A percentile compares a stretch with the other conserved stretches of the same genome.
phyloP scores from a whole-genome alignment of 2,888 invertebrate genomes.

The Hydrotaea diabolus region DNA sequence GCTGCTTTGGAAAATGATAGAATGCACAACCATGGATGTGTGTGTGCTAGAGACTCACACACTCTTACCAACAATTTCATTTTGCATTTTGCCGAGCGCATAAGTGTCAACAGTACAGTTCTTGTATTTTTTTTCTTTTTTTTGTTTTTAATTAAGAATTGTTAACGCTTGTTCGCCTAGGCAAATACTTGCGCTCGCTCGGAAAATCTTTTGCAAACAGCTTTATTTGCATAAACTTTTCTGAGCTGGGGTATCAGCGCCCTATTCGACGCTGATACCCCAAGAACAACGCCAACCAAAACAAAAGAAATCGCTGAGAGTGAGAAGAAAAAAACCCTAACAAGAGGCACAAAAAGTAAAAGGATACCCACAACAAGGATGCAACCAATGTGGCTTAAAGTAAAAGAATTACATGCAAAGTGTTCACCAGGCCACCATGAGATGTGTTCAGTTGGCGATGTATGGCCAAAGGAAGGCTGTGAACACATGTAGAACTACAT shows the following conservation, averaged over 20 bases:
- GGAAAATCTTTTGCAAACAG: constrained; percentile 58
- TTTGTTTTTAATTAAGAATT: constrained; percentile 70
- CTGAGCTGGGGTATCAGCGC: constrained; percentile 10
- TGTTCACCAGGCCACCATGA: constrained; percentile 43
- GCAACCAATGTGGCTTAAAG: constrained; percentile 51
- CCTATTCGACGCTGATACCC: background rate
- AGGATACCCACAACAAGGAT: constrained; percentile 19
- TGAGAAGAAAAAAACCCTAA: background rate
- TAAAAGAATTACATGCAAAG: constrained; percentile 53
- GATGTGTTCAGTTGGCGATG: constrained; percentile 55
- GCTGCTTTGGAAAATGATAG: background rate
- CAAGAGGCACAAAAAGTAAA: constrained; percentile 7
- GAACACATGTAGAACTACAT: constrained; percentile 66
- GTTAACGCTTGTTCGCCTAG: constrained; percentile 59
- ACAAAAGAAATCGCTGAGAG: background rate
- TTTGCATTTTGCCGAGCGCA: constrained; percentile 47
- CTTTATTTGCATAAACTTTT: constrained; percentile 64
- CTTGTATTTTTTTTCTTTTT: background rate
- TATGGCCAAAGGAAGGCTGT: constrained; percentile 56
- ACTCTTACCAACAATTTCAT: constrained; percentile 50
- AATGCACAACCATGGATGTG: too few relatives aligned
- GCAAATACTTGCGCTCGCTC: constrained; percentile 12
- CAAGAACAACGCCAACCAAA: background rate
- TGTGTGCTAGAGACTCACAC: background rate
- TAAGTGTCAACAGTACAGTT: constrained; percentile 67